Evolutionary conservation across 1,140 invertebrate genomes (phyloP).

Genomic region (Cyclina sinensis): DNA sequence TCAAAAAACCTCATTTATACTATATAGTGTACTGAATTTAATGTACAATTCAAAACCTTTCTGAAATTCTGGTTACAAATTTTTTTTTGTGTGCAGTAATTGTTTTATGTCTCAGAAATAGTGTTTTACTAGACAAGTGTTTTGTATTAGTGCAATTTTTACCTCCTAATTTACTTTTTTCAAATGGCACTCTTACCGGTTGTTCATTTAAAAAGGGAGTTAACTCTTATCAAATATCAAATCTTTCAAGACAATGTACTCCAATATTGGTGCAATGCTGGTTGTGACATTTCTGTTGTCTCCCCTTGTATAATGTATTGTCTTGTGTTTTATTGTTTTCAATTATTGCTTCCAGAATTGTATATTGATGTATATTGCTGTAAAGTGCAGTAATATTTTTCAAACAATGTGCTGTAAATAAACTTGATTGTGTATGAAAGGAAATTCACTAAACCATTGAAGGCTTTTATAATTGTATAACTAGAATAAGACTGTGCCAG

Average conservation of each 20-base stretch:
- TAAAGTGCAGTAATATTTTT: background rate
- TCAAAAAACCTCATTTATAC: too few relatives aligned
- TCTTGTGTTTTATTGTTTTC: background rate
- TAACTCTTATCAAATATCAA: slow-evolving; percentile 11
- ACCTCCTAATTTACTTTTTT: slow-evolving; percentile 12
- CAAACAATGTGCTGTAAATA: background rate
- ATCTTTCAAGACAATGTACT: slow-evolving; percentile 2
- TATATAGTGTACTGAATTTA: background rate
- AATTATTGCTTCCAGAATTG: background rate
- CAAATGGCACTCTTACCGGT: slow-evolving; percentile 19
- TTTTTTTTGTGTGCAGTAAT: background rate
- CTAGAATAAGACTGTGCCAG: too few relatives aligned
- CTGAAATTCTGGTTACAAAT: background rate
- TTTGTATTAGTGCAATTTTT: slow-evolving; percentile 28
- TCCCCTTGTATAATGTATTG: background rate
- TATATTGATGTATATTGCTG: background rate
- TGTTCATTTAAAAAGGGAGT: slow-evolving; percentile 10
- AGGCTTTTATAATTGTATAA: too few relatives aligned
- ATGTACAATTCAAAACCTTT: slow-evolving; percentile 30
- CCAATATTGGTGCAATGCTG: slow-evolving; percentile 37
- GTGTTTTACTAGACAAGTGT: background rate
- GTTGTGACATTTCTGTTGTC: slow-evolving; percentile 20
- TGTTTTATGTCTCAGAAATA: slow-evolving; percentile 24
- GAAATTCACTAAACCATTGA: too few relatives aligned
- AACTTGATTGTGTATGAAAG: too few relatives aligned